Conservation (phyloP, 2,113 vertebrate genomes). For the Catharus fuscescens region DNA sequence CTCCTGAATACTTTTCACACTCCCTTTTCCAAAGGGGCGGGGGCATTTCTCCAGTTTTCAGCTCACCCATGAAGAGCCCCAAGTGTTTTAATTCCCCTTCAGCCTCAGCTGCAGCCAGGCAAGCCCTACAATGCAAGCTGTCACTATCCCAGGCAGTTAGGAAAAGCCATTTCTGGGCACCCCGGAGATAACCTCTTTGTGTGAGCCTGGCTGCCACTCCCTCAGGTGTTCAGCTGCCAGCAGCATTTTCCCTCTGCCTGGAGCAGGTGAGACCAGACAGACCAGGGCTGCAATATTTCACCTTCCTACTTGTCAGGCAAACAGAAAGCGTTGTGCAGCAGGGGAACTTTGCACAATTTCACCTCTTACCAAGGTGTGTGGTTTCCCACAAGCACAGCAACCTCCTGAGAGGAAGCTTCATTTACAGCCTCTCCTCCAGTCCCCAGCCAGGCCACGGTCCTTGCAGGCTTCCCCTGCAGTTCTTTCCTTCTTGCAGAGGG, state of each 20-base stretch:
- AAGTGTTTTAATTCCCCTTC: neutral
- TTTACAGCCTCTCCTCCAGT: neutral
- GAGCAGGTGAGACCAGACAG: neutral
- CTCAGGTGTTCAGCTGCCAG: conserved; percentile 25
- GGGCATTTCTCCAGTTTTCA: neutral
- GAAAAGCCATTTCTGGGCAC: conserved; percentile 32
- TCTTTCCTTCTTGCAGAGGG: neutral
- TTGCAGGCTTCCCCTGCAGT: neutral
- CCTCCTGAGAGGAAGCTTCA: neutral
- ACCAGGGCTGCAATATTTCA: neutral
- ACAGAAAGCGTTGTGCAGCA: neutral
- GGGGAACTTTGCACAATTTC: neutral
- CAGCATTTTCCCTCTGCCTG: neutral
- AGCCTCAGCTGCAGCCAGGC: neutral
- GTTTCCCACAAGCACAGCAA: neutral
- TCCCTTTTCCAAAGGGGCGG: neutral
- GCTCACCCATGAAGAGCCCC: neutral
- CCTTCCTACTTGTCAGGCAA: neutral
- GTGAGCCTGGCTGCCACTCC: neutral
- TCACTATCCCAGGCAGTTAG: neutral
- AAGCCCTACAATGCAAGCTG: neutral
- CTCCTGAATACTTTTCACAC: conserved; percentile 38
- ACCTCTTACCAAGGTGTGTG: neutral
- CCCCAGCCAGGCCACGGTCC: neutral
- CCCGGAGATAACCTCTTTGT: neutral